Conservation (phyloP, 2,113 vertebrate genomes). For the Alectura lathami region DNA sequence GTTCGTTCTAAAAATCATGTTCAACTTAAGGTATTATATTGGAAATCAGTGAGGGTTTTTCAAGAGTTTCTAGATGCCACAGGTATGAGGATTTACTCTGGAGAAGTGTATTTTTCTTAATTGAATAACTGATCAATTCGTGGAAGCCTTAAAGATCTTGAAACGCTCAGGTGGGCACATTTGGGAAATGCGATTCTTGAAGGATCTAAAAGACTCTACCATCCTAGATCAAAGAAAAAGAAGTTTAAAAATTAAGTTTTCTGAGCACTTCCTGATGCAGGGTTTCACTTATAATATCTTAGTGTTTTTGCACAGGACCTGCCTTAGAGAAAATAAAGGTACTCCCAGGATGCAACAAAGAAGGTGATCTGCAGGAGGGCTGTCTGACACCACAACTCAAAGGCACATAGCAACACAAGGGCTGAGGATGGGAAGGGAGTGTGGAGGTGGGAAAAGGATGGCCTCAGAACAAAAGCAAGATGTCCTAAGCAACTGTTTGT, state of each 20-base stretch:
- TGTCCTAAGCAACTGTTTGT: neutral
- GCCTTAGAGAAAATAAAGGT: neutral
- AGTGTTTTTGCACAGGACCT: neutral
- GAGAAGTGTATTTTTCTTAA: neutral
- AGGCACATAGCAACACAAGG: neutral
- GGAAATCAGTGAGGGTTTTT: neutral
- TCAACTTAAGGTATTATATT: neutral
- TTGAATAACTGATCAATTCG: neutral
- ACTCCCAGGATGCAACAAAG: neutral
- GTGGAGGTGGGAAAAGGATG: neutral
- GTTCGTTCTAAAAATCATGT: neutral
- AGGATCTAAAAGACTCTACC: neutral
- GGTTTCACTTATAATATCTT: neutral
- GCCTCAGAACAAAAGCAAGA: rapidly evolving
- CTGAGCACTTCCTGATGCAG: neutral
- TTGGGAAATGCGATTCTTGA: neutral
- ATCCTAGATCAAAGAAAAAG: neutral
- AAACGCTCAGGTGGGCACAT: neutral
- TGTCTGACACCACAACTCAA: neutral
- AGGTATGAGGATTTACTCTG: neutral
- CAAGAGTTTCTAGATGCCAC: neutral
- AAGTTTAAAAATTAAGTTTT: neutral
- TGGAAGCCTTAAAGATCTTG: neutral
- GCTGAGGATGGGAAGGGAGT: neutral
- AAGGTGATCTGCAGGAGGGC: neutral